Conservation (phyloP, 2,888 invertebrate species). For the Machimus rusticus region DNA sequence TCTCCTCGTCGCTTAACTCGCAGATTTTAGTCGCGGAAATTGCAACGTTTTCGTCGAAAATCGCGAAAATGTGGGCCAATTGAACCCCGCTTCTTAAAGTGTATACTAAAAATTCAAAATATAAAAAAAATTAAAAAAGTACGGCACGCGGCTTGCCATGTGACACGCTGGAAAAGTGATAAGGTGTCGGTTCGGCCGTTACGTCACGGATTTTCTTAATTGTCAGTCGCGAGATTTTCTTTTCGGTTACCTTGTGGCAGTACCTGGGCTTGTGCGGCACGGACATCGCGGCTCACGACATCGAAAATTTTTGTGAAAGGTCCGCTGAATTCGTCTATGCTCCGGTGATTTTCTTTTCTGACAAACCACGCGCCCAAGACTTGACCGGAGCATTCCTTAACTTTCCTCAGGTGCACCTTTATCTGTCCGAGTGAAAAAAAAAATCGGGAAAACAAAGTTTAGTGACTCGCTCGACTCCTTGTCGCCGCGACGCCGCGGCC, state of each 20-base stretch:
- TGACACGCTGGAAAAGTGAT: neutral
- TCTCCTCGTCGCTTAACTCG: neutral
- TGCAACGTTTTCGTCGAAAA: conserved; percentile 1
- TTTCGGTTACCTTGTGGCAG: neutral
- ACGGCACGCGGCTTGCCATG: neutral
- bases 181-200: conserved; percentile 6
- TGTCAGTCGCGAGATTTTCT: neutral
- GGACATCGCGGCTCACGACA: neutral
- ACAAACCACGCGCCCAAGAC: neutral
- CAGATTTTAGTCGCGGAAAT: neutral
- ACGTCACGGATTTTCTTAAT: conserved; percentile 20
- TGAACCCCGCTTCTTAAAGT: neutral
- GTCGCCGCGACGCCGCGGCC: neutral
- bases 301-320: neutral
- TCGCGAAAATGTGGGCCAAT: conserved; percentile 4
- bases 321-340: conserved; percentile 1
- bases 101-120: neutral
- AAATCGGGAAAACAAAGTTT: neutral
- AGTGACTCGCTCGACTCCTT: neutral
- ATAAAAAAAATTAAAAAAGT: neutral
- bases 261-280: neutral
- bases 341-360: neutral
- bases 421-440: neutral
- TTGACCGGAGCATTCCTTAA: neutral
- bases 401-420: neutral